Evolutionary conservation across 2,797 vertebrate species (phyloP).

Genomic region (Spinibarbus caldwelli): DNA sequence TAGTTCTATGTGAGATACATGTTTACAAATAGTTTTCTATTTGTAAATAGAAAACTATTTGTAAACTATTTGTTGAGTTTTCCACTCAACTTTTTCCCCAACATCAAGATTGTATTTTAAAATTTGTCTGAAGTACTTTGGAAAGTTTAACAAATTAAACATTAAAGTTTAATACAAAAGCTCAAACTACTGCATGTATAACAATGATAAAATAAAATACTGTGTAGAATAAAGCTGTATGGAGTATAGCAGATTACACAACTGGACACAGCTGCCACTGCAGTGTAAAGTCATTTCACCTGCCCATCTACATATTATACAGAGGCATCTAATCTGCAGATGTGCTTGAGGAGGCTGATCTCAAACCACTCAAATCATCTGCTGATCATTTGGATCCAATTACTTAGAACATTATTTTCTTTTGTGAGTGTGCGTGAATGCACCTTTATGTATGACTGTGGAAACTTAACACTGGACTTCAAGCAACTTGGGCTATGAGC

Average conservation of each 20-base stretch:
- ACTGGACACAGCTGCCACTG: neutral
- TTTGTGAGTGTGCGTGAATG: neutral
- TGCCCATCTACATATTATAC: neutral
- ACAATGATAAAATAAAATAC: neutral
- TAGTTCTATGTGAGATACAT: too few species aligned
- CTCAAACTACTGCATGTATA: neutral
- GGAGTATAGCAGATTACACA: constrained; percentile 5
- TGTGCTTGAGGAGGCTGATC: constrained; percentile 1
- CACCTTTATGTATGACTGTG: neutral
- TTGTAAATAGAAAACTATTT: too few species aligned
- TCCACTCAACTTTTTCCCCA: too few species aligned
- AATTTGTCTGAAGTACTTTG: neutral
- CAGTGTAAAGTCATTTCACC: neutral
- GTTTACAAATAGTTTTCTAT: too few species aligned
- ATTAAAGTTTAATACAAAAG: neutral
- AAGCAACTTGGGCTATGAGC: too few species aligned
- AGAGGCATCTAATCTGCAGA: constrained; percentile 7
- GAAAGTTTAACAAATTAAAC: neutral
- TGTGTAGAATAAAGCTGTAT: too few species aligned
- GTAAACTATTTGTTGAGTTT: too few species aligned
- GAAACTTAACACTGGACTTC: too few species aligned
- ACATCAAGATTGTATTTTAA: neutral
- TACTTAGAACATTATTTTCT: neutral
- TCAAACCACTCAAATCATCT: neutral
- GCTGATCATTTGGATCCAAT: neutral